Evolutionary conservation across 2,888 invertebrate species (phyloP), one percentile per base, ranked within the genome.

Genomic region (Conops quadrifasciatus): DNA sequence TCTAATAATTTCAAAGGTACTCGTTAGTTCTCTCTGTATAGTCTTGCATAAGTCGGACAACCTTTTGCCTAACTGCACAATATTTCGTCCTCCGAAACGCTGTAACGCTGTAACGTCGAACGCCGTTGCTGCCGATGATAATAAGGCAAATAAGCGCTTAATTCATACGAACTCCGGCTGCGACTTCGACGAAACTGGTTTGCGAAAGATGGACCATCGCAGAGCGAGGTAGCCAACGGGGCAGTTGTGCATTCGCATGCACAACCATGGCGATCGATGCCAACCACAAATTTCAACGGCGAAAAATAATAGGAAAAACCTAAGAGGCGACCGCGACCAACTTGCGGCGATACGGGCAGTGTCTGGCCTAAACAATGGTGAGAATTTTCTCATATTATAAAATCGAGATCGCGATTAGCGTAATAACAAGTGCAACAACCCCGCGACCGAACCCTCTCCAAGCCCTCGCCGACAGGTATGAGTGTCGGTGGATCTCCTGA

Each of bases 331-430:
- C 53, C 53, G n/a, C n/a, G 13, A 58, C 15, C 24, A 24, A 28
- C 21, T 13, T 11, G 62, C 63, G 63, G 24, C 19, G 67, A 59
- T 51, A 36, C 60, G 65, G 67, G 67, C 53, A 73, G 67, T 58
- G 24, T 58, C 24, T 49, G n/a, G 49, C 15, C 43, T 53, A 58
- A 58, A 58, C 85, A 85, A 85, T 85, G 84, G 85, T 85, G 85
- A 84, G 85, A 85, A 85, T 81, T 81, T 85, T 85, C 85, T 85
- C 85, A 85, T 85, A 84, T 83, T 83, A 83, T 82, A 82, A 83
- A 84, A 84, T 83, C 84, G 84, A 83, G 82, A 83, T 83, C 82
- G 79, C 81, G 78, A 78, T 76, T 73, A 75, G 75, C 76, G 74
- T 70, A 76, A 75, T 76, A 76, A 74, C 74, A 72, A 76, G 75